Evolutionary conservation across 2,113 vertebrate genomes (phyloP), one percentile per base, ranked within the genome.

Genomic region (Lanius collurio): DNA sequence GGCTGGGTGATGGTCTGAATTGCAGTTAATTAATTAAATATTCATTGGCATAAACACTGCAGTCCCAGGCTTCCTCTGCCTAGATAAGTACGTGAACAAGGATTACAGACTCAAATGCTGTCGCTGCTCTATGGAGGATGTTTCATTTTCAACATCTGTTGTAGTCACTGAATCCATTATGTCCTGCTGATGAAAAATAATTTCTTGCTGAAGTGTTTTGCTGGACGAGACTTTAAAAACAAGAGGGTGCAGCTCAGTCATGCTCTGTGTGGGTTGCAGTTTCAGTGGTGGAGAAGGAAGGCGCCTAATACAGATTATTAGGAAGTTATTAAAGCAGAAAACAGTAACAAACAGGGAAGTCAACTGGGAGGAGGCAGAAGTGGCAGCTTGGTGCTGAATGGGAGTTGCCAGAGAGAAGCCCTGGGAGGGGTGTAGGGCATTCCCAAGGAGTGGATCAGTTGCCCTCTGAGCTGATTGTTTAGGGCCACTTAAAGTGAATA

Each of bases 141-240:
- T 87, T 87, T 78, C 41, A 53, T 87, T 95, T 89, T 87, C 87
- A 49, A 3, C 62, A 44, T 41, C 74, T 73, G 28, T 50, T 69
- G 50, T 65, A 79, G 70, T 88, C 82, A 62, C 78, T 8, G 67
- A 85, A 70, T 47, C 70, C 57, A 69, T 89, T 68, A 91, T 2
- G 3, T 79, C 1, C 3, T 62, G 91, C 67, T 95, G 85, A 69
- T 83, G 89, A 77, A 87, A 84, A 91, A 57, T 18, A 76, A 57
- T 89, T 88, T 83, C 41, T 80, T 88, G 89, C 91, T 89, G 90
- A 88, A 97, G 75, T 83, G 84, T 96, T 95, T 85, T 93, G 74
- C 75, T 70, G 94, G 82, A 77, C 39, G 24, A 42, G 70, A 64
- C 81, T 85, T 79, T 69, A 89, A 94, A 90, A 78, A 26, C 70